phyloP scores from a whole-genome alignment of 1,140 invertebrate species.

The Atta texana region DNA sequence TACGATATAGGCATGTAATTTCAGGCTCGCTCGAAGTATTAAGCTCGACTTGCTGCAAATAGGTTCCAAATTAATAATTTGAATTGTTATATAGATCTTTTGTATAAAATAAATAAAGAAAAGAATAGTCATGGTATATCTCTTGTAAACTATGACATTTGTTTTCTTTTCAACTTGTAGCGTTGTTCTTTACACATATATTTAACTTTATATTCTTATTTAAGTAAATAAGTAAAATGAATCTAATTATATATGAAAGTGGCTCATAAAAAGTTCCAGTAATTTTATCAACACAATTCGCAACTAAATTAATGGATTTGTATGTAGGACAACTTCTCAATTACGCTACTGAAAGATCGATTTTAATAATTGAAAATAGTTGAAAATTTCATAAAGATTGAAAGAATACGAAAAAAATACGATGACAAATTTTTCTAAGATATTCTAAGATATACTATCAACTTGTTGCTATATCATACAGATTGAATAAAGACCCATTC shows the following conservation, averaged over 20 bases:
- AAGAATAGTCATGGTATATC: neutral
- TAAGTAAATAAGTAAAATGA: neutral
- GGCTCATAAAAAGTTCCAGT: neutral
- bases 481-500: conserved; percentile 32
- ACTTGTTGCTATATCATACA: conserved; percentile 52
- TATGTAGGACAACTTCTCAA: neutral
- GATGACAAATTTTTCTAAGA: conserved; percentile 22
- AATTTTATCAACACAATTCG: neutral
- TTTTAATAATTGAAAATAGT: neutral
- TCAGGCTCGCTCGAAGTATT: neutral
- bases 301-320: neutral
- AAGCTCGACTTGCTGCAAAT: neutral
- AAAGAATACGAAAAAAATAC: neutral
- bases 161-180: neutral
- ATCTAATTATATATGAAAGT: neutral
- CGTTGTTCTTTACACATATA: neutral
- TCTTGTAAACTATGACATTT: neutral
- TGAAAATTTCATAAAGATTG: neutral
- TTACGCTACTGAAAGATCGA: neutral
- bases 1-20: neutral
- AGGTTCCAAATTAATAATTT: neutral
- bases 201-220: neutral
- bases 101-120: neutral
- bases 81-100: neutral
- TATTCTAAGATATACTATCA: conserved; percentile 36